Base-by-base conservation (phyloP, 2,113 vertebrate genomes). In the Caretta caretta region DNA sequence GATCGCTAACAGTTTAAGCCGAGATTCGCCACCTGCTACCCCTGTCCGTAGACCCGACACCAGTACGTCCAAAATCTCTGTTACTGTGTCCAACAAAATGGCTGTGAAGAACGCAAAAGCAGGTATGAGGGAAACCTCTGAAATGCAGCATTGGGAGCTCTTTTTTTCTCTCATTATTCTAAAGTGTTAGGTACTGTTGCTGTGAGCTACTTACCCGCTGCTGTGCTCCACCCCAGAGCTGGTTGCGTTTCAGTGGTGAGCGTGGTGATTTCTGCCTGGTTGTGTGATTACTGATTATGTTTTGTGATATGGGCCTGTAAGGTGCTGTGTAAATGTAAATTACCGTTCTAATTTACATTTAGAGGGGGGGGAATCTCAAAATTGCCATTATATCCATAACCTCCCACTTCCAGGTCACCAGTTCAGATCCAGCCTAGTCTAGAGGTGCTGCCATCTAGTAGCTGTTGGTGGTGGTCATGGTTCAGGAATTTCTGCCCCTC, bases 1-100 rank as follows among this genome's bases (percentile, higher is more conserved):
- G 99, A 99, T 99, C 14, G 98, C 99, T 92, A 99, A 99, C 75
- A 99, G 99, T 84, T 86, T 99, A 97, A 99, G 99, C 97, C 96
- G 98, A 0, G 99, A 99, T 79, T 99, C 99, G 10, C 99, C 99
- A 0, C 99, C 99, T 0, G 48, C 97, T 88, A 98, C 99, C 4
- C 99, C 99, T 3, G 96, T 94, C 5, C 98, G 98, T 86, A 98
- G 98, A 35, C 97, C 99, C 1, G 99, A 99, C 97, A 98, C 98
- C 96, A 96, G 92, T 9, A 56, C 97, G 31, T 97, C 98, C 91
- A 98, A 98, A 59, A 99, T 99, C 93, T 99, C 99, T 0, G 96
- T 99, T 93, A 99, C 99, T 0, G 99, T 99, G 80, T 99, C 99
- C 96, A 99, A 99, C 97, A 98, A 98, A 86, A 98, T 98, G 95